Percentiles rank a stretch among this genome's conserved stretches.
phyloP scores from a whole-genome alignment of 2,797 vertebrate genomes.

The Anguilla marmorata region DNA sequence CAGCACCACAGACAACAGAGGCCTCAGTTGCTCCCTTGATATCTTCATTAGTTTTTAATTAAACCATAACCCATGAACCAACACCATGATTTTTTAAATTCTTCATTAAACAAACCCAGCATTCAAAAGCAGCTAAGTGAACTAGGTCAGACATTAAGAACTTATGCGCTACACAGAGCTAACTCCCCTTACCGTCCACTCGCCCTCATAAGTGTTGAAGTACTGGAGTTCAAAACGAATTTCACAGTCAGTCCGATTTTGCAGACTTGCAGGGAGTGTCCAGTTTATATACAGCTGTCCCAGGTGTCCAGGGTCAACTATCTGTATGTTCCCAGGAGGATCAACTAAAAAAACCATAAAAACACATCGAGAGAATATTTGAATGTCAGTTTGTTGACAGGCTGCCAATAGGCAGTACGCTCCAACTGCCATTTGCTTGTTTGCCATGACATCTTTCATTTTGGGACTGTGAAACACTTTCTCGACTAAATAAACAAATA shows the following conservation, averaged over 20 bases:
- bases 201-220: constrained; percentile 58
- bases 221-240: constrained; percentile 66
- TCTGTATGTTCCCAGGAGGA: constrained; percentile 62
- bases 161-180: background rate
- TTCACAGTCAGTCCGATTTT: constrained; percentile 54
- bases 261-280: constrained; percentile 56
- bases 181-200: constrained; percentile 62
- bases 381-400: background rate
- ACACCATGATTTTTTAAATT: background rate
- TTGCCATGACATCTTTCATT: background rate
- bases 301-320: constrained; percentile 64
- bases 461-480: background rate
- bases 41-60: too few relatives aligned
- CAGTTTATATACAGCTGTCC: constrained; percentile 67
- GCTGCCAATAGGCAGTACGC: constrained; percentile 21
- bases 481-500: constrained; percentile 39
- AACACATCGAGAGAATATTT: background rate
- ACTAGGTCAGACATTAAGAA: too few relatives aligned
- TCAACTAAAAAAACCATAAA: constrained; percentile 52
- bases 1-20: too few relatives aligned
- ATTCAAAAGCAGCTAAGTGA: background rate
- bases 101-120: background rate
- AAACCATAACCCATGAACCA: too few relatives aligned
- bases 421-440: constrained; percentile 40
- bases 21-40: too few relatives aligned